Conservation (phyloP, 2,888 invertebrate species). For the Lasioglossum villosulum region DNA sequence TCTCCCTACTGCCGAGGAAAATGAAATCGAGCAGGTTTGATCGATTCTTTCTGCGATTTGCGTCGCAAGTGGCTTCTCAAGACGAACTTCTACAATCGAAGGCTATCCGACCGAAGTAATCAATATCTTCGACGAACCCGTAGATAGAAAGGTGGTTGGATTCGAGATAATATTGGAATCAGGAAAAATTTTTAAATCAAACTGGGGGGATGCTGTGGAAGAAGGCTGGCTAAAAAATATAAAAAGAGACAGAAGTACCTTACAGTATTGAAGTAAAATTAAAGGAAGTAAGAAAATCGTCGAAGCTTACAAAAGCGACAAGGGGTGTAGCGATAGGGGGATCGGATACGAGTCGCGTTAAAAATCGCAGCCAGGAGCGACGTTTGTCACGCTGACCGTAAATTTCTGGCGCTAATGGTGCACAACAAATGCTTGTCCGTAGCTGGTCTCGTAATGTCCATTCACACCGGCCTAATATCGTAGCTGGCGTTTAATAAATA, state of each 20-base stretch:
- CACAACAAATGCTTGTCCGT: slow-evolving; percentile 77
- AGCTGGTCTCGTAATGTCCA: slow-evolving; percentile 74
- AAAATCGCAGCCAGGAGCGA: slow-evolving; percentile 42
- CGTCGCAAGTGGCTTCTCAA: not conserved
- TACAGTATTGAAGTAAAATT: no score
- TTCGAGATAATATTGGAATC: no score
- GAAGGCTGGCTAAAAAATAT: no score
- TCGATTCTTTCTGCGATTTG: slow-evolving; percentile 40
- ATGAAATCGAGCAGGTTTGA: slow-evolving; percentile 37
- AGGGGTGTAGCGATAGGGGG: not conserved
- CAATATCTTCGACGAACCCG: not conserved
- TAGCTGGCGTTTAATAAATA: slow-evolving; percentile 79
- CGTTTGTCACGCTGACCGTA: slow-evolving; percentile 66
- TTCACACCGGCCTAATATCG: slow-evolving; percentile 79
- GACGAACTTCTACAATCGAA: not conserved
- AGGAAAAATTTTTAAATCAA: no score
- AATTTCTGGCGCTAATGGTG: slow-evolving; percentile 79
- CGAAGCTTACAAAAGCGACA: not conserved
- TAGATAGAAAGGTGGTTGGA: not conserved
- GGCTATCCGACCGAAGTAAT: not conserved
- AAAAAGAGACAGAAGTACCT: no score
- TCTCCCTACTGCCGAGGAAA: slow-evolving; percentile 12
- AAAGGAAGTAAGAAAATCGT: not conserved
- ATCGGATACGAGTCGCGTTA: not conserved
- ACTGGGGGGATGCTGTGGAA: no score